phyloP scores from a whole-genome alignment of 2,797 vertebrate species.

The Taenioides sp. region DNA sequence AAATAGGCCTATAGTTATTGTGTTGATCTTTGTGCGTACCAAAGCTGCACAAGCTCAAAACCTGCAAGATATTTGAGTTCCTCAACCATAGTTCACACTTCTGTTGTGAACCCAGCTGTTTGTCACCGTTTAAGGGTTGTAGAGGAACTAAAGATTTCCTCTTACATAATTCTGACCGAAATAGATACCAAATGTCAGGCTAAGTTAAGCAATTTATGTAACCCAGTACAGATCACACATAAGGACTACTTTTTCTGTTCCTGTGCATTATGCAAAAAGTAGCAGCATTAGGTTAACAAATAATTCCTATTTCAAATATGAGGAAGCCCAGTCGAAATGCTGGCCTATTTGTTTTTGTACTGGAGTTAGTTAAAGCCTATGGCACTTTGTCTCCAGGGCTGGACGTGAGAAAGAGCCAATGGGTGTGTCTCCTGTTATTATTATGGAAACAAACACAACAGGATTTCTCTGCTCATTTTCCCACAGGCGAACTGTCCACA shows the following conservation, averaged over 20 bases:
- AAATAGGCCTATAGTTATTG: not conserved
- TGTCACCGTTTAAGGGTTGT: slow-evolving; percentile 7
- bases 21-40: not conserved
- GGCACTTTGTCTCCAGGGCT: slow-evolving; percentile 5
- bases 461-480: slow-evolving; percentile 36
- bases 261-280: not conserved
- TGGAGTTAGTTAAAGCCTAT: not conserved
- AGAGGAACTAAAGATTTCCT: slow-evolving; percentile 27
- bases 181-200: slow-evolving; percentile 18
- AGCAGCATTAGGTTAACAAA: slow-evolving; percentile 2
- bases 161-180: slow-evolving; percentile 15
- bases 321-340: not conserved
- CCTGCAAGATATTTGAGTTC: slow-evolving; percentile 6
- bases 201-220: slow-evolving; percentile 2
- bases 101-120: slow-evolving; percentile 2
- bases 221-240: not conserved
- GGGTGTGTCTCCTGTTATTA: slow-evolving; percentile 50
- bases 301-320: not conserved
- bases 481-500: slow-evolving; percentile 35
- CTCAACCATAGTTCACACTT: slow-evolving; percentile 1
- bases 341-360: not conserved
- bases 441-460: slow-evolving; percentile 66
- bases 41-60: not conserved
- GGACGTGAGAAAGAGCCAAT: slow-evolving; percentile 27
- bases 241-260: not conserved